Percentiles rank a stretch among this genome's conserved stretches.
Evolutionary conservation across 2,113 vertebrate genomes (phyloP).

Genomic region (Callorhinus ursinus): DNA sequence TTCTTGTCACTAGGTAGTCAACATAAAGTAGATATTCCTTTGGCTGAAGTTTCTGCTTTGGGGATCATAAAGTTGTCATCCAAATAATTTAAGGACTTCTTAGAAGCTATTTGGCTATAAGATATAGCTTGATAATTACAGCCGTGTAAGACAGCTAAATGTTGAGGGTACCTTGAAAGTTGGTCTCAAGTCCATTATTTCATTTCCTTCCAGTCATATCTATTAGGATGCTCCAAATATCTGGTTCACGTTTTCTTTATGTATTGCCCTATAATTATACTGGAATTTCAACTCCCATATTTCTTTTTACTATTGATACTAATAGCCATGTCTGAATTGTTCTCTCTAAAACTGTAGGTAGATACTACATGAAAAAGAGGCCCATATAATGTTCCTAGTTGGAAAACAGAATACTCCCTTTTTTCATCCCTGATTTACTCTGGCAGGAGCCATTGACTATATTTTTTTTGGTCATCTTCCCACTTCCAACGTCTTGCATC

Average conservation of each 20-base stretch:
- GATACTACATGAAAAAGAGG: neutral
- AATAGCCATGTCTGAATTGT: constrained; percentile 6
- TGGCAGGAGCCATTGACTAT: neutral
- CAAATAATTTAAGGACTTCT: constrained; percentile 72
- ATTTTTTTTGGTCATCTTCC: neutral
- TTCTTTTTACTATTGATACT: constrained; percentile 63
- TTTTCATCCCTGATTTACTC: neutral
- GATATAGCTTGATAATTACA: constrained; percentile 65
- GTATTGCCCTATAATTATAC: constrained; percentile 63
- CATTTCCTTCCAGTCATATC: constrained; percentile 62
- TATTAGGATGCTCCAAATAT: constrained; percentile 41
- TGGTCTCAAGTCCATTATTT: constrained; percentile 65
- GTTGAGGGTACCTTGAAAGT: constrained; percentile 58
- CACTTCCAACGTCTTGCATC: neutral
- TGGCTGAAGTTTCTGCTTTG: constrained; percentile 55
- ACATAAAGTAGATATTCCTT: neutral
- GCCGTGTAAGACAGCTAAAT: constrained; percentile 63
- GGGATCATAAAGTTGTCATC: constrained; percentile 62
- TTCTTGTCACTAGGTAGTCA: constrained; percentile 41
- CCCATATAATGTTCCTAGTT: neutral
- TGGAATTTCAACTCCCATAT: constrained; percentile 50
- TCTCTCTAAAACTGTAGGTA: constrained; percentile 15
- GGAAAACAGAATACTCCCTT: neutral
- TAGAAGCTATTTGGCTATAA: constrained; percentile 64
- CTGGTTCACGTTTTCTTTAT: constrained; percentile 68